A percentile compares a stretch with the other conserved stretches of the same genome.
Conservation (phyloP, 1,140 invertebrate genomes). For the Drosophila eugracilis region DNA sequence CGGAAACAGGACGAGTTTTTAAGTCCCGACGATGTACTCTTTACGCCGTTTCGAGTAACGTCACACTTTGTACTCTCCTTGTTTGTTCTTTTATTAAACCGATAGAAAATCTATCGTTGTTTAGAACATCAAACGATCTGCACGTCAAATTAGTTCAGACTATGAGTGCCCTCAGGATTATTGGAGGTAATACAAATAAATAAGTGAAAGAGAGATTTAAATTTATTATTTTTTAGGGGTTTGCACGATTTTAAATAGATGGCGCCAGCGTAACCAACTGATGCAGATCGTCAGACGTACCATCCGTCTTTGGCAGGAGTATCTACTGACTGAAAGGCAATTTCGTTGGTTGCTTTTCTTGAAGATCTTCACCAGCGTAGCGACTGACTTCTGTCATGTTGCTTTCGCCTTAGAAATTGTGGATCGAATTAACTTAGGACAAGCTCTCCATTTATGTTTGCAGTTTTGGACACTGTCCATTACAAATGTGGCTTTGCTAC, state of each 20-base stretch:
- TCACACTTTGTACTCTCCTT: background rate
- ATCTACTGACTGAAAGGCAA: no score
- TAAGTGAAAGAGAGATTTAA: no score
- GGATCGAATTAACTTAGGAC: no score
- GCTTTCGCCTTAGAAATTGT: no score
- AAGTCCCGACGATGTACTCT: background rate
- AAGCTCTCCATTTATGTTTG: no score
- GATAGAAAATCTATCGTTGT: background rate
- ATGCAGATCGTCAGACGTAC: background rate
- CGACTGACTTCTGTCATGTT: no score
- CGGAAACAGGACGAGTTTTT: background rate
- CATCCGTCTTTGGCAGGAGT: no score
- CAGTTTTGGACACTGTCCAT: no score
- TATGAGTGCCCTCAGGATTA: background rate
- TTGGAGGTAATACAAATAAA: constrained; percentile 3
- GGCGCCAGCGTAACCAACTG: background rate
- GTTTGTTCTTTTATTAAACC: background rate
- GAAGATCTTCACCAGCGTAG: no score
- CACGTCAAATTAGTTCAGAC: background rate
- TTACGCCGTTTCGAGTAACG: background rate
- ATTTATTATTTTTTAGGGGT: background rate
- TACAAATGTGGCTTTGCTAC: background rate
- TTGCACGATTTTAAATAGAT: background rate
- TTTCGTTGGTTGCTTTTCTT: no score
- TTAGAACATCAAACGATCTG: background rate